Base-by-base conservation (phyloP, 2,888 invertebrate genomes). In the Prenolepis imparis region DNA sequence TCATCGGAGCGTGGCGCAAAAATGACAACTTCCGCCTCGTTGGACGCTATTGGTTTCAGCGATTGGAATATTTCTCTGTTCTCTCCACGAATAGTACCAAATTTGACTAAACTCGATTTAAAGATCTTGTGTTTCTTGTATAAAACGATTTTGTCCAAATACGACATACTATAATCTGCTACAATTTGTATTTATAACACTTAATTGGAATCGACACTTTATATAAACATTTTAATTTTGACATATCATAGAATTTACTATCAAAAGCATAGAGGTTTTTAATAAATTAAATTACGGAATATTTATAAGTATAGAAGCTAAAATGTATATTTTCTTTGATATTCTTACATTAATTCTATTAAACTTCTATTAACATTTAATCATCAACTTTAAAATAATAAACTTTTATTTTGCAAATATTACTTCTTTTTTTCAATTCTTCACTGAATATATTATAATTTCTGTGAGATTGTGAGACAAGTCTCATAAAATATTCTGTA, bases 1-100 rank as follows among this genome's bases (percentile, higher is more conserved):
- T 70, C 36, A 36, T 52, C 63, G n/a, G n/a, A 32, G 41, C 21
- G 39, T 70, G 41, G 11, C 44, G 41, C 44, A 59, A 78, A 78
- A 78, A 59, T 66, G 55, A 55, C n/a, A 57, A 41, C n/a, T 77
- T 77, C 41, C 9, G 3, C 21, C 39, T 67, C 28, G 67, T 67
- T 57, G 52, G 15, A 2, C 24, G 41, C 39, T 41, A 57, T 36
- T 64, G 21, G 32, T 75, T 75, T 75, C 36, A 36, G 48, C 66
- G 4, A 75, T 12, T 11, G 2, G 12, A 78, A 78, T 57, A 57
- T 68, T 68, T 57, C 12, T 57, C 15, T 24, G 15, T 44, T 57
- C 18, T 28, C 28, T 39, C 41, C n/a, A 64, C 18, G 15, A 64
- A 18, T 41, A 21, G 1, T 57, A 78, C 21, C 21, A 12, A 44